A percentile compares a stretch with the other conserved stretches of the same genome.
These are phyloP conservation scores for Falcunculus frontatus DNA, from an alignment of 2,113 vertebrate genomes.

Conservation along the genomic window DNA sequence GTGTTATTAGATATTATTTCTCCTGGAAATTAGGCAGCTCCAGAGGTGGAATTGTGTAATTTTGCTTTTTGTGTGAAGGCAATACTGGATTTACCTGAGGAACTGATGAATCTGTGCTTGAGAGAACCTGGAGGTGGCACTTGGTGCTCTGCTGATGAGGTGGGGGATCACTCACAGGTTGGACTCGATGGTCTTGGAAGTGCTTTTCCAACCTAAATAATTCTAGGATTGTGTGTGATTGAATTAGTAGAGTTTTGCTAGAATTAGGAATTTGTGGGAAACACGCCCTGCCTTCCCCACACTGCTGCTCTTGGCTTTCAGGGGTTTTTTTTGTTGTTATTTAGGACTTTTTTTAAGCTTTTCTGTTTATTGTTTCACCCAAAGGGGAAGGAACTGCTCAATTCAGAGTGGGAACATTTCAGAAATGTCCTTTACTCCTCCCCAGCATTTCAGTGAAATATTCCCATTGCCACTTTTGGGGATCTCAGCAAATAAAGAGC, in stretches of 20 bases:
- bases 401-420: background rate
- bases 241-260: background rate
- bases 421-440: background rate
- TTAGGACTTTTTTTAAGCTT: background rate
- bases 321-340: background rate
- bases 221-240: background rate
- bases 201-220: background rate
- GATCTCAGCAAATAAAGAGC: background rate
- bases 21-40: background rate
- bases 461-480: background rate
- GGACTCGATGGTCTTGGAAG: background rate
- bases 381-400: background rate
- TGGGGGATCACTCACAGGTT: too few species aligned
- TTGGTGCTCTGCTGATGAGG: background rate
- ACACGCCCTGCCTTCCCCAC: background rate
- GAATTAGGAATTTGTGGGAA: background rate
- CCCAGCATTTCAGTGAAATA: background rate
- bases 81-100: background rate
- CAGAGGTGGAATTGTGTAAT: background rate
- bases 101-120: fast-evolving
- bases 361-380: background rate
- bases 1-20: too few species aligned
- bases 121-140: background rate
- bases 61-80: background rate
- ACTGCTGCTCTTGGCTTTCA: background rate